These are phyloP conservation scores for Drosophila navojoa DNA, from an alignment of 1,140 invertebrate genomes.

Conservation along the genomic window DNA sequence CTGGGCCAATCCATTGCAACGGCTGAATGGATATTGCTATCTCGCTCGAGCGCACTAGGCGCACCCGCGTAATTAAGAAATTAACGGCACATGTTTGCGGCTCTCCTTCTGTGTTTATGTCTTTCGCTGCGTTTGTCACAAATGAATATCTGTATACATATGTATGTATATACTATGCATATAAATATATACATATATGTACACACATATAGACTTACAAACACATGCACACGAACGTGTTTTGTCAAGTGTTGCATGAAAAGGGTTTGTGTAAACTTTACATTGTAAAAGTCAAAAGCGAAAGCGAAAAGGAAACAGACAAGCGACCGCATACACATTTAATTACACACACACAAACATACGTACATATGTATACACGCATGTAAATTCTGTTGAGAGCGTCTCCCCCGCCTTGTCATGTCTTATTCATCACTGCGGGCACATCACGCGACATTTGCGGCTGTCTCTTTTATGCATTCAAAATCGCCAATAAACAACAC, in stretches of 20 bases:
- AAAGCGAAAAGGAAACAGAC: slow-evolving; percentile 70
- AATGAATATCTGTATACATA: neutral
- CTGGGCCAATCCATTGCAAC: slow-evolving; percentile 26
- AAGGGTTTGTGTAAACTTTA: slow-evolving; percentile 64
- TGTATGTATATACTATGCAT: too few species aligned
- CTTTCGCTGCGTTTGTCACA: slow-evolving; percentile 20
- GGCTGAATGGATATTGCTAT: slow-evolving; percentile 63
- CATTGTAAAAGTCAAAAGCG: slow-evolving; percentile 69
- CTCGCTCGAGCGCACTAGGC: slow-evolving; percentile 12
- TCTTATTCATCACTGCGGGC: slow-evolving; percentile 5
- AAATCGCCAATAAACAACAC: slow-evolving; percentile 42
- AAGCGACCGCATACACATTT: slow-evolving; percentile 60
- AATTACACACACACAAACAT: slow-evolving; percentile 54
- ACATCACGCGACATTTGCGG: slow-evolving; percentile 61
- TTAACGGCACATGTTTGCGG: slow-evolving; percentile 77
- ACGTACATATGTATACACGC: slow-evolving; percentile 1
- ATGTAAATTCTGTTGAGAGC: slow-evolving; percentile 35
- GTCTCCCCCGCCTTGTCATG: neutral
- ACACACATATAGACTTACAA: neutral
- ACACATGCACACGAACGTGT: slow-evolving; percentile 5
- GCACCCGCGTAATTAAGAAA: slow-evolving; percentile 78
- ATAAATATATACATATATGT: neutral
- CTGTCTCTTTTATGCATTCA: slow-evolving; percentile 60
- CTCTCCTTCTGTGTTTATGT: slow-evolving; percentile 37
- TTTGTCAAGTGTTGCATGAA: slow-evolving; percentile 66